Evolutionary conservation across 2,888 invertebrate genomes (phyloP), one percentile per base, ranked within the genome.

Genomic region (Mimumesa dahlbomi): DNA sequence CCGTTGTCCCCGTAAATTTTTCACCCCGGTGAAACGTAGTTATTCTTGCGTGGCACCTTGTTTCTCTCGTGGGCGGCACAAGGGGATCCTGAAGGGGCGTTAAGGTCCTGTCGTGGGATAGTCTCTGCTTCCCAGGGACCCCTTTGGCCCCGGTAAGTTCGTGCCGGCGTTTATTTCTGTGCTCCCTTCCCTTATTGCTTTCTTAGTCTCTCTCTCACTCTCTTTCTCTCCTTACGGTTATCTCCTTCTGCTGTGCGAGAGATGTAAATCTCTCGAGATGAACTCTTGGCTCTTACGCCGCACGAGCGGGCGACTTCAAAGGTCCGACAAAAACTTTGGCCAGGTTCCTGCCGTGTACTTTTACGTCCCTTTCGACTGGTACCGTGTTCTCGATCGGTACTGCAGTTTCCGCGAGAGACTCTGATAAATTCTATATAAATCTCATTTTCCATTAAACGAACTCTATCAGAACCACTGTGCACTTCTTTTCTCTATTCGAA

Each of bases 251-350:
- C 48, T 38, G n/a, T 21, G 50, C 43, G 34, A 16, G 52, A 66
- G 75, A 75, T 77, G 75, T 73, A 77, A 77, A 77, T 77, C 75
- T 75, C 59, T 14, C 58, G 57, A 49, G 70, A 61, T 66, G 73
- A 73, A 66, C 75, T 72, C 61, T 70, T 66, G 54, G 42, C 61
- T 61, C 63, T 72, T 57, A 50, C 62, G 34, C 49, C 25, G 7
- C 61, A n/a, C n/a, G n/a, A 40, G 65, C 70, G 65, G 65, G 46
- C 72, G 34, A 54, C 57, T 63, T 71, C 70, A 63, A 71, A 71
- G 70, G 48, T 69, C 43, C 70, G 58, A 71, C 64, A 58, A 31
- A 31, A 16, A 36, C 45, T 68, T 46, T 64, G 68, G 68, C 62
- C 46, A 56, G 56, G 49, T 53, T 43, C 70, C 65, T 61, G 48